Percentiles rank a stretch among this genome's conserved stretches.
Evolutionary conservation across 2,888 invertebrate species (phyloP).

Genomic region (Norana najaformis): DNA sequence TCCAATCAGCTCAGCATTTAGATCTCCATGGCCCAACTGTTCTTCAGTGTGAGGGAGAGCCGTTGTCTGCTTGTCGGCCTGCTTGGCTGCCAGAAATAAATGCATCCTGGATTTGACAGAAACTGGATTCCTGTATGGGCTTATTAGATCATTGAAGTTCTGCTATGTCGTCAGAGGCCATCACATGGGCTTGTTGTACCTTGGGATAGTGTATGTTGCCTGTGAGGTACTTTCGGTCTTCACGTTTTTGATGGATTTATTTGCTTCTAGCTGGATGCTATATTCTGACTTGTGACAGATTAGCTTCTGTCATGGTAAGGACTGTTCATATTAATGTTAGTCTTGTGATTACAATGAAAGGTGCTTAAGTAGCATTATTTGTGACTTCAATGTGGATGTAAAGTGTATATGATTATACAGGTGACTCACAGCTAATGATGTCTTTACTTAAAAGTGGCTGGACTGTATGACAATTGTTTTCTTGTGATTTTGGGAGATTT

Average conservation of each 20-base stretch:
- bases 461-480: not conserved
- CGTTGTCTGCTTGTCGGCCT: not conserved
- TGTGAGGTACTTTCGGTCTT: not conserved
- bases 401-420: not conserved
- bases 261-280: not conserved
- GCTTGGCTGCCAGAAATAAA: not conserved
- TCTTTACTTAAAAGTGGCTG: not conserved
- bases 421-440: not conserved
- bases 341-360: not conserved
- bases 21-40: no score
- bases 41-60: not conserved
- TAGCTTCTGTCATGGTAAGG: conserved; percentile 3
- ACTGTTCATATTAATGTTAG: not conserved
- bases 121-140: not conserved
- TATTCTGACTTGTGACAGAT: not conserved
- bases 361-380: not conserved
- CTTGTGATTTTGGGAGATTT: not conserved
- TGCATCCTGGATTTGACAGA: not conserved
- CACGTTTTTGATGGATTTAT: not conserved
- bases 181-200: not conserved
- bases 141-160: not conserved
- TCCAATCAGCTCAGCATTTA: not conserved
- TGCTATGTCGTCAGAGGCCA: conserved; percentile 3
- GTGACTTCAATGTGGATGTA: not conserved
- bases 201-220: not conserved